These are phyloP conservation scores for Frankliniella intonsa DNA, from an alignment of 2,888 invertebrate species.

Conservation along the genomic window DNA sequence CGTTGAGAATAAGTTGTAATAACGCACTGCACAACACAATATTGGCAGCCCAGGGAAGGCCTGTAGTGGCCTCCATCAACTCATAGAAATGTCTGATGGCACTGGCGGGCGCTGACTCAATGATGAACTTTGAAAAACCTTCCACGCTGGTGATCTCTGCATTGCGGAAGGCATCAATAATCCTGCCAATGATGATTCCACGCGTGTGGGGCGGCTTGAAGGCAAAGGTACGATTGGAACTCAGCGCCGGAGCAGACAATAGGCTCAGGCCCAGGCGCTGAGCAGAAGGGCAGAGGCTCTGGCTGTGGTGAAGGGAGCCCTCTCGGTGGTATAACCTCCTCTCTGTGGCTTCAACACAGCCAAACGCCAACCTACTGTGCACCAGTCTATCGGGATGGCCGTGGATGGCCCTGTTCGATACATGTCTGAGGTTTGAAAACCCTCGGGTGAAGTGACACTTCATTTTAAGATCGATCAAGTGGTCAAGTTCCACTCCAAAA, in stretches of 20 bases:
- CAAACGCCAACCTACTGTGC: neutral
- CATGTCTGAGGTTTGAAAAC: too few relatives aligned
- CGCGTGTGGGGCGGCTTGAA: neutral
- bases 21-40: neutral
- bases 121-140: neutral
- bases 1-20: neutral
- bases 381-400: neutral
- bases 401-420: neutral
- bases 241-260: neutral
- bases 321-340: neutral
- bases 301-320: neutral
- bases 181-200: neutral
- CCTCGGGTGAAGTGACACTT: neutral
- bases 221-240: neutral
- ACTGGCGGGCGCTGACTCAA: neutral
- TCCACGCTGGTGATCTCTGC: neutral
- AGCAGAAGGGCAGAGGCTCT: neutral
- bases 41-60: neutral
- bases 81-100: neutral
- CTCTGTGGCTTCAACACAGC: neutral
- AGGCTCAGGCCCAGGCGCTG: neutral
- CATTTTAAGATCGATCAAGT: neutral
- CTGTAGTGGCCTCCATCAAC: neutral
- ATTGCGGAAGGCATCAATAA: neutral
- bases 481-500: too few relatives aligned